Base-by-base conservation (phyloP, 2,797 vertebrate genomes). In the Coregonus sp. region DNA sequence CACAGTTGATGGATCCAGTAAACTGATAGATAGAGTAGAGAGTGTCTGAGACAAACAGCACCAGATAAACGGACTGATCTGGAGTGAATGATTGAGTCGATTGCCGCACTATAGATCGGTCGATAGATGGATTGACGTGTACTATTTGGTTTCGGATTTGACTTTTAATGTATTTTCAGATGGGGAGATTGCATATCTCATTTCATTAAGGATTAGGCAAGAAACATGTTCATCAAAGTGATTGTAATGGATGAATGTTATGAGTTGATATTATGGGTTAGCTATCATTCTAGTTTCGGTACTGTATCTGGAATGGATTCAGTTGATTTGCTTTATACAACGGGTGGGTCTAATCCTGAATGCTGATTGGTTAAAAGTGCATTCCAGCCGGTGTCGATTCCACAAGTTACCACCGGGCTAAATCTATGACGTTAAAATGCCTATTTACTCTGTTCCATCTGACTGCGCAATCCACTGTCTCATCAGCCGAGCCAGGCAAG, bases 1-100 rank as follows among this genome's bases (percentile, higher is more conserved):
- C 35, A 74, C n/a, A 37, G 25, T 56, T 84, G 82, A 86, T 86
- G 85, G 78, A 85, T 87, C 88, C 83, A 78, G 79, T 90, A 88
- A 89, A 89, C 88, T 79, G 81, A 78, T 86, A 75, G 80, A 86
- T 89, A 86, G 84, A 86, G 81, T 76, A 71, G 83, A 88, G 84
- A 81, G 81, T 89, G 86, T 86, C 74, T 73, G 82, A 82, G 87
- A 78, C 79, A 84, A 83, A 88, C 84, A 89, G 85, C 90, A 84
- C 86, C 87, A 87, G 85, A 89, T 89, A 83, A 82, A 87, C 80
- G 75, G 80, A 85, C 76, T 84, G 78, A 84, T 78, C 78, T 78
- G 86, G 85, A 88, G 76, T 78, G 83, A 84, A 88, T 78, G 81
- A 86, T 87, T 77, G 86, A 70, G 81, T 18, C 70, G 59, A 33